These are phyloP conservation scores for Atherinosoma microstoma DNA, from an alignment of 2,797 vertebrate species.

Conservation along the genomic window DNA sequence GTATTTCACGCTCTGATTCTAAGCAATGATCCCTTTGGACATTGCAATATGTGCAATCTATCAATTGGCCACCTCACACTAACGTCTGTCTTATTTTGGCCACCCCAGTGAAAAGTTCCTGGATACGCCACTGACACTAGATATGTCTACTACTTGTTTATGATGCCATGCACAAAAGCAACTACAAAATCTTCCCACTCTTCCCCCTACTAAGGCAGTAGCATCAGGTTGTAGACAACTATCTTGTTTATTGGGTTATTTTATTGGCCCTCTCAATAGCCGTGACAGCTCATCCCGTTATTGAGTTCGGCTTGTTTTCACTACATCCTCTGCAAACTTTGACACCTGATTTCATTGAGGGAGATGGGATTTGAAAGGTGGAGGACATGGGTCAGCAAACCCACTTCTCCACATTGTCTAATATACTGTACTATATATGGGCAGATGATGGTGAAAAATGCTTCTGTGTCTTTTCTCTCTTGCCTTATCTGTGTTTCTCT, in stretches of 20 bases:
- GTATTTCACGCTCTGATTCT: too few relatives aligned
- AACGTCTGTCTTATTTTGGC: not conserved
- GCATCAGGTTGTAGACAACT: constrained; percentile 47
- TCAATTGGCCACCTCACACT: too few relatives aligned
- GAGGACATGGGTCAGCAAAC: constrained; percentile 74
- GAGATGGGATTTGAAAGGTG: constrained; percentile 80
- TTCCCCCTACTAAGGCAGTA: constrained; percentile 33
- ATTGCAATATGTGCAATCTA: too few relatives aligned
- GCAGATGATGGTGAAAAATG: constrained; percentile 61
- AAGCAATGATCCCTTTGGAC: too few relatives aligned
- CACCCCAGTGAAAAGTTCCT: too few relatives aligned
- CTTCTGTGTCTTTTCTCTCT: constrained; percentile 16
- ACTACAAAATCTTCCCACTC: constrained; percentile 45
- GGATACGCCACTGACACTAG: too few relatives aligned
- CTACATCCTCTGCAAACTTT: constrained; percentile 78
- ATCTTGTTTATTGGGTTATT: constrained; percentile 77
- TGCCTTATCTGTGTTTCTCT: constrained; percentile 8
- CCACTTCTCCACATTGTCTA: constrained; percentile 64
- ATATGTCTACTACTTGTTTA: constrained; percentile 17
- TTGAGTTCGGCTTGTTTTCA: constrained; percentile 82
- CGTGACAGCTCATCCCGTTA: constrained; percentile 73
- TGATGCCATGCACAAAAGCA: constrained; percentile 32
- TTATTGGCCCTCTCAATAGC: constrained; percentile 70
- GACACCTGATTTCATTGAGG: constrained; percentile 82
- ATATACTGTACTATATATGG: constrained; percentile 60